Percentiles rank a stretch among this genome's conserved stretches.
These are phyloP conservation scores for Forpus xanthops DNA, from an alignment of 2,797 vertebrate genomes.

Conservation along the genomic window DNA sequence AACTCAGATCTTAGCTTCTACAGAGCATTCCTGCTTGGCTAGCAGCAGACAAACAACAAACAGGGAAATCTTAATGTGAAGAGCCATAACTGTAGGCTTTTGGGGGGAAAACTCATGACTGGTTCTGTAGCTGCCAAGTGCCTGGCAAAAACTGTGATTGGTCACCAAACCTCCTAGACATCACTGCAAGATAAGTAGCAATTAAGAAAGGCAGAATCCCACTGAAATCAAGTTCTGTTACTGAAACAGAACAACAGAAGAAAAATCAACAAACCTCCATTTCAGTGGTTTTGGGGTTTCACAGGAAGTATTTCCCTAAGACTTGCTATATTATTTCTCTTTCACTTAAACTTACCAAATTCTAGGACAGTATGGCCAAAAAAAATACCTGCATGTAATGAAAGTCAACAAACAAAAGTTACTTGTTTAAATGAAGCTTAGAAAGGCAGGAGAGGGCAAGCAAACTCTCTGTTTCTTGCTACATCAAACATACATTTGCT, in stretches of 20 bases:
- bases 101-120: accelerated
- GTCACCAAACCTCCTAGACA: background rate
- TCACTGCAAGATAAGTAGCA: background rate
- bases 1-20: background rate
- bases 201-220: background rate
- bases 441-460: background rate
- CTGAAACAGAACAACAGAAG: background rate
- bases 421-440: background rate
- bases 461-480: background rate
- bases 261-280: background rate
- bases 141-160: background rate
- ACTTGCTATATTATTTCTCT: background rate
- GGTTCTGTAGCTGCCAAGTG: background rate
- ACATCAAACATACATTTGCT: background rate
- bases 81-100: background rate
- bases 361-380: background rate
- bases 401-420: background rate
- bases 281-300: background rate
- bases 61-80: background rate
- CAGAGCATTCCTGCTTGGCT: background rate
- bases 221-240: background rate
- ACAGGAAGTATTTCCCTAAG: background rate
- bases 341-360: background rate
- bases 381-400: background rate
- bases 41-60: background rate